Evolutionary conservation across 2,888 invertebrate species (phyloP).

Genomic region (Polia nebulosa): DNA sequence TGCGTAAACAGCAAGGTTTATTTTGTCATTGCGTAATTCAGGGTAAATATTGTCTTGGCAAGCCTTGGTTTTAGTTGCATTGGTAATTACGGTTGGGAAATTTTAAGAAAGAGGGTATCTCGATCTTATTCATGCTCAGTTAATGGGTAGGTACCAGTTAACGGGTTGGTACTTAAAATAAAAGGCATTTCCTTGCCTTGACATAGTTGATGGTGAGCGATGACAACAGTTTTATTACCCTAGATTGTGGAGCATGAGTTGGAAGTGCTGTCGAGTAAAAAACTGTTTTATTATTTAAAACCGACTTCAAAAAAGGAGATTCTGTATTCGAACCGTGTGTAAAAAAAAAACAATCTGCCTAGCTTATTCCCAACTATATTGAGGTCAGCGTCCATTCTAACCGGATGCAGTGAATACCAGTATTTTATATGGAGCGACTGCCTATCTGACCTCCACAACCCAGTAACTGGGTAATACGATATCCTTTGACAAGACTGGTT

Average conservation of each 20-base stretch:
- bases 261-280: not conserved
- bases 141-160: conserved; percentile 8
- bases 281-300: not conserved
- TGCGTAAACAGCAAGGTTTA: conserved; percentile 35
- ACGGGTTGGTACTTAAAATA: conserved; percentile 22
- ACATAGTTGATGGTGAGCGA: conserved; percentile 36
- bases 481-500: too few species aligned
- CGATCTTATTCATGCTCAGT: conserved; percentile 28
- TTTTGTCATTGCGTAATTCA: conserved; percentile 44
- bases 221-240: conserved; percentile 24
- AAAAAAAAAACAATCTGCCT: too few species aligned
- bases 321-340: too few species aligned
- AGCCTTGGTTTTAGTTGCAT: conserved; percentile 39
- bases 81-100: conserved; percentile 62
- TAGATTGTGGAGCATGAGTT: not conserved
- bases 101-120: conserved; percentile 51
- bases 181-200: conserved; percentile 59
- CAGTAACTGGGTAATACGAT: too few species aligned
- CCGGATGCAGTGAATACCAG: too few species aligned
- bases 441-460: too few species aligned
- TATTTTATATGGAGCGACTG: too few species aligned
- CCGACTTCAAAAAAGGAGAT: too few species aligned
- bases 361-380: too few species aligned
- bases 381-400: too few species aligned
- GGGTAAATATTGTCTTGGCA: conserved; percentile 46